Evolutionary conservation across 2,888 invertebrate species (phyloP).

Genomic region (Pollenia amentaria): DNA sequence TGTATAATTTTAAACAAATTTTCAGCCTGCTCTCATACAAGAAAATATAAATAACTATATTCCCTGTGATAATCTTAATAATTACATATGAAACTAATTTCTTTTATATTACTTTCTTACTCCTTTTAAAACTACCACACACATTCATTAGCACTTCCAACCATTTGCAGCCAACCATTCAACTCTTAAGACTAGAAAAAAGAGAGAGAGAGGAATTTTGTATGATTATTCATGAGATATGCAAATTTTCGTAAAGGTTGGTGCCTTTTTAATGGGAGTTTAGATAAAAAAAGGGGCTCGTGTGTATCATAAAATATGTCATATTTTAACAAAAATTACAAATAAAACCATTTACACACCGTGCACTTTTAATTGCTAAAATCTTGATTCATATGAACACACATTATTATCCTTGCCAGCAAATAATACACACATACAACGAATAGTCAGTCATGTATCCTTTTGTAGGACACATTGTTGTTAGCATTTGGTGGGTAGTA

Average conservation of each 20-base stretch:
- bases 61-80: slow-evolving; percentile 78
- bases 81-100: slow-evolving; percentile 82
- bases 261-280: slow-evolving; percentile 56
- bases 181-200: background rate
- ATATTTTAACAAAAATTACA: slow-evolving; percentile 73
- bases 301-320: slow-evolving; percentile 74
- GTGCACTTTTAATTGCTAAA: slow-evolving; percentile 68
- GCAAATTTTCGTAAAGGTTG: slow-evolving; percentile 50
- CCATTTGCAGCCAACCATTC: background rate
- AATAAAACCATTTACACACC: slow-evolving; percentile 70
- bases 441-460: slow-evolving; percentile 28
- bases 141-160: background rate
- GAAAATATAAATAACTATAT: slow-evolving; percentile 8
- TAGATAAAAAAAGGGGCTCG: slow-evolving; percentile 70
- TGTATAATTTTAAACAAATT: background rate
- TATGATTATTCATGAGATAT: slow-evolving; percentile 68
- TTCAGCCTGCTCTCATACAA: background rate
- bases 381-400: slow-evolving; percentile 51
- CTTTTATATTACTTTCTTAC: slow-evolving; percentile 77
- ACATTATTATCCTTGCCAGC: background rate
- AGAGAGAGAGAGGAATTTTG: background rate
- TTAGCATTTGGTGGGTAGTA: background rate
- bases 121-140: slow-evolving; percentile 10
- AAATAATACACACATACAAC: background rate
- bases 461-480: slow-evolving; percentile 48